Evolutionary conservation across 2,888 invertebrate species (phyloP), one percentile per base, ranked within the genome.

Genomic region (Escarpia spicata): DNA sequence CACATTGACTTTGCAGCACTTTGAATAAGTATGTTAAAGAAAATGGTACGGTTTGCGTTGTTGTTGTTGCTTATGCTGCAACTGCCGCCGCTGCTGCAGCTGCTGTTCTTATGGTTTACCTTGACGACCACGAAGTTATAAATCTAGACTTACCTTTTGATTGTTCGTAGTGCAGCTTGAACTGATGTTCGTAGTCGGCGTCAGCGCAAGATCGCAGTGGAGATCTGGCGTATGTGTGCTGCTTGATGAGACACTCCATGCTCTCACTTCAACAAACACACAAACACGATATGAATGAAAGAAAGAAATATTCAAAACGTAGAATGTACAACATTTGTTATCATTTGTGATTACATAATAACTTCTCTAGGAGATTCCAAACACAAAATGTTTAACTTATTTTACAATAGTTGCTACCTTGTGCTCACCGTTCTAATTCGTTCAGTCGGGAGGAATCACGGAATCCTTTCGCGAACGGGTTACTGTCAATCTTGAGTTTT

Each of bases 391-490:
- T 9, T 52, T 9, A 52, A 15, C 26, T 26, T 26, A n/a, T 26
- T 6, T 26, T n/a, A 75, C 52, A 52, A 52, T 52, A 75, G n/a
- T 4, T 75, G 26, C 1, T 26, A 26, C 26, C 19, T 75, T 75
- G 4, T n/a, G 75, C 75, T 75, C 95, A 96, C 96, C 96, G 95
- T 93, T 96, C 96, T 92, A 96, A 95, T 92, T 96, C 96, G 31
- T 96, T 95, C 31, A 99, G 98, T 96, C 94, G 92, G 15, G 94
- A 94, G 1, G 94, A 94, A 92, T 99, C 99, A 95, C 99, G 97
- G 97, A 99, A 99, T 95, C 99, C 99, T 97, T 99, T 99, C 95
- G 99, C 99, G 97, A 99, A 99, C 95, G 99, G 99, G 97, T 99
- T 99, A 97, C 99, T 99, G 97, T 99, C 99, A 97, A 99, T 99